Conservation (phyloP, 2,888 invertebrate species). For the Suillia variegata region DNA sequence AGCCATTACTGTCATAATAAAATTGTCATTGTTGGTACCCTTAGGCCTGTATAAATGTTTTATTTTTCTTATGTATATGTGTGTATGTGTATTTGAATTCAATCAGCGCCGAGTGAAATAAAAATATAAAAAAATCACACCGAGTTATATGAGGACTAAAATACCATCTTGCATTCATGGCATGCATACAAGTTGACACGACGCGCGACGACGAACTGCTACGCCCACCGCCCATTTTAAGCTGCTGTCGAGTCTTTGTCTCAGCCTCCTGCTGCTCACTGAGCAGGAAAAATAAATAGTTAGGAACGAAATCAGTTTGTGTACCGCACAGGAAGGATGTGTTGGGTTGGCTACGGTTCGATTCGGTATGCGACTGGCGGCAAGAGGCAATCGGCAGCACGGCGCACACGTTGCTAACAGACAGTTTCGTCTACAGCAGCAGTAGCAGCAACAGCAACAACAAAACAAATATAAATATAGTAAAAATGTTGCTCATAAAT, state of each 20-base stretch:
- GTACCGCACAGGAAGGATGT: too few relatives aligned
- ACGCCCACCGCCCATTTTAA: background rate
- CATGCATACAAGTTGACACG: constrained; percentile 5
- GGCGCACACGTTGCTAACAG: too few relatives aligned
- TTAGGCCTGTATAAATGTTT: too few relatives aligned
- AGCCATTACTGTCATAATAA: too few relatives aligned
- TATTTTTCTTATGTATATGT: too few relatives aligned
- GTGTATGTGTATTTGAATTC: constrained; percentile 47
- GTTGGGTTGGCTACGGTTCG: too few relatives aligned
- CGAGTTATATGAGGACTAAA: background rate
- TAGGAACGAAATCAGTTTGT: constrained; percentile 4
- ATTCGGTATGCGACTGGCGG: too few relatives aligned
- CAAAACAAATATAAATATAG: background rate
- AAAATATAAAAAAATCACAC: constrained; percentile 7
- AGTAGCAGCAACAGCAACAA: background rate
- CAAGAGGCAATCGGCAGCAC: background rate
- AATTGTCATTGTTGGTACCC: too few relatives aligned
- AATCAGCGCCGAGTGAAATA: constrained; percentile 44
- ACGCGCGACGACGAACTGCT: constrained; percentile 4
- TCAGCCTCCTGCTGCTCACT: background rate
- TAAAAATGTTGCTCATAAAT: too few relatives aligned
- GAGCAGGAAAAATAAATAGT: constrained; percentile 10
- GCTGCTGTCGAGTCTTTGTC: constrained; percentile 10
- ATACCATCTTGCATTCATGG: constrained; percentile 5
- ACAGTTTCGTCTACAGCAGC: background rate